Base-by-base conservation (phyloP, 37 sponge, comb jelly and placozoan genomes). In the Aphrocallistes beatrix region DNA sequence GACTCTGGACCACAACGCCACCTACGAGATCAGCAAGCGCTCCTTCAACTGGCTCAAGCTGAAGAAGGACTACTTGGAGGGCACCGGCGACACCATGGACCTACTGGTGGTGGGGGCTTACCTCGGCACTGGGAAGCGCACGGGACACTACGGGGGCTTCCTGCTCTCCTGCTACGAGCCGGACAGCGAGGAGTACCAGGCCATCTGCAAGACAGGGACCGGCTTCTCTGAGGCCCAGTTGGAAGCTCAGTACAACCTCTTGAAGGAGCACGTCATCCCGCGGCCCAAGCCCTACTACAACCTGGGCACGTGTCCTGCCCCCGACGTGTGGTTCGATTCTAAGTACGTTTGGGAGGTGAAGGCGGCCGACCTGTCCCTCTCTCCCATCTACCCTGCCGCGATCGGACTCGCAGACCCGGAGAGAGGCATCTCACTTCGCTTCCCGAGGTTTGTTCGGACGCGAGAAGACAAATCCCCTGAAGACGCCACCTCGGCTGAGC, bases 1-100 rank as follows among this genome's bases (percentile, higher is more conserved):
- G 81, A 93, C 93, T 0, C 86, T 98, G 37, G 96, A 95, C 36
- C 91, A 86, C 23, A 91, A 93, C 84, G 99, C 99, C 17, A 94
- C 96, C 0, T 98, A 98, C 48, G 99, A 98, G 83, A 98, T 98
- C 69, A 96, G 96, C 19, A 93, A 92, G 85, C 39, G 99, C 8
- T 98, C 99, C 10, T 94, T 90, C 82, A 98, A 95, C 91, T 98
- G 99, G 99, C 87, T 98, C 51, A 98, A 98, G 94, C 81, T 98
- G 69, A 98, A 98, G 90, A 98, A 98, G 87, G 99, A 98, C 82
- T 98, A 98, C 37, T 87, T 98, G 37, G 99, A 98, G 32, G 99
- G 99, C 25, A 90, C 93, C 23, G 99, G 99, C 1, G 99, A 98
- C 81, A 91, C 99, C 0, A 82, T 98, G 85, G 99, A 98, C 60